Base-by-base conservation (phyloP, 2,113 vertebrate species). In the Carollia perspicillata region DNA sequence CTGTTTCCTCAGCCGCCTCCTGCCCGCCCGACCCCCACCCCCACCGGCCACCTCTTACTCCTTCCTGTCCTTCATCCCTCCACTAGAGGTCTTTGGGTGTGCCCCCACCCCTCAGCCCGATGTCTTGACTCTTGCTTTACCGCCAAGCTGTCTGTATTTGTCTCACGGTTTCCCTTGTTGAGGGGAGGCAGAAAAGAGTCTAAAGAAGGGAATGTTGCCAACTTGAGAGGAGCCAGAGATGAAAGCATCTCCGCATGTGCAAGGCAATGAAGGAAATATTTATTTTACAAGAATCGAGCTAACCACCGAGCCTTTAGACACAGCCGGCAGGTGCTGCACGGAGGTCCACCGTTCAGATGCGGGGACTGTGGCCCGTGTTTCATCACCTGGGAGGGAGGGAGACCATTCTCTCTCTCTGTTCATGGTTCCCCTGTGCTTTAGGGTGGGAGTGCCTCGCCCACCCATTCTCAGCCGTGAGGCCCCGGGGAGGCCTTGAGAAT, bases 291-390 rank as follows among this genome's bases (percentile, higher is more conserved):
- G 75, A 71, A 22, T 0, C 1, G 77, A 85, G 53, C 26, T 75
- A 12, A 20, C 30, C 30, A 7, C 55, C 55, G 40, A 12, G 58
- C 63, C 84, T 83, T 18, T 11, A 6, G 87, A 66, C 92, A 30
- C 37, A 11, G 60, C 84, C n/a, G 16, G 79, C 3, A 30, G 58
- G 47, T 30, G 11, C 42, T 14, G 6, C 14, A 0, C 12, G 6
- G 80, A 8, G 26, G 8, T 6, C 37, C 3, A 1, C 5, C 0
- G 0, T n/a, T 28, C 14, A 28, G 26, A 33, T 23, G 22, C 0
- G 0, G 10, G 13, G 8, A 0, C 1, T 3, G 10, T 22, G 0
- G 4, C 78, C 8, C 0, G 5, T 2, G 6, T 8, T 14, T 30
- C 14, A 5, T 71, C 53, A 12, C 11, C 20, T 2, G 6, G 26